Percentiles rank a stretch among this genome's conserved stretches.
Conservation (phyloP, 2,113 vertebrate genomes). For the Machaerirhynchus nigripectus region DNA sequence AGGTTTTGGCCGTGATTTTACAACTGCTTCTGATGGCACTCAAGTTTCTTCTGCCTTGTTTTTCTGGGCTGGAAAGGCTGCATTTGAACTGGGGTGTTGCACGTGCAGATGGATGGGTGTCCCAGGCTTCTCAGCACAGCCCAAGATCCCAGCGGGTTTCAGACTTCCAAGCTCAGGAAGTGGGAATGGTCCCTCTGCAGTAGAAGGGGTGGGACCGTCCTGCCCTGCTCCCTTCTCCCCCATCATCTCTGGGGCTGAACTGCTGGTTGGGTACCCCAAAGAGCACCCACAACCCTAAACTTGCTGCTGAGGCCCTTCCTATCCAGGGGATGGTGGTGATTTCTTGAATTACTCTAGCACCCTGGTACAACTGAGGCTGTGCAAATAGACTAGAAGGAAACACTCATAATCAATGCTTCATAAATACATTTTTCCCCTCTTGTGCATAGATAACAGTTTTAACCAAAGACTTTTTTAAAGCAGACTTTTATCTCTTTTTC, state of each 20-base stretch:
- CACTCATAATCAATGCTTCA: neutral
- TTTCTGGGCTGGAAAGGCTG: fast-evolving
- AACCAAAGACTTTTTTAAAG: neutral
- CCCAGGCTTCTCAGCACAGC: neutral
- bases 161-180: neutral
- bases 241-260: neutral
- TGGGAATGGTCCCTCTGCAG: neutral
- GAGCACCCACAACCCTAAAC: neutral
- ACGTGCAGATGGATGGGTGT: neutral
- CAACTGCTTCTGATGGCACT: fast-evolving
- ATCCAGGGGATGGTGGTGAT: neutral
- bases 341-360: neutral
- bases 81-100: fast-evolving
- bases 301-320: neutral
- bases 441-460: neutral
- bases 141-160: neutral
- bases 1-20: neutral
- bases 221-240: fast-evolving
- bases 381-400: neutral
- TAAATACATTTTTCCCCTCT: neutral
- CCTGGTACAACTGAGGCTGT: neutral
- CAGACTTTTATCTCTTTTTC: neutral
- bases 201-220: fast-evolving
- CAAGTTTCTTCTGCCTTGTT: neutral
- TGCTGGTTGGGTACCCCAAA: neutral